phyloP scores from a whole-genome alignment of 2,888 invertebrate genomes.

The Drosophila leonis region DNA sequence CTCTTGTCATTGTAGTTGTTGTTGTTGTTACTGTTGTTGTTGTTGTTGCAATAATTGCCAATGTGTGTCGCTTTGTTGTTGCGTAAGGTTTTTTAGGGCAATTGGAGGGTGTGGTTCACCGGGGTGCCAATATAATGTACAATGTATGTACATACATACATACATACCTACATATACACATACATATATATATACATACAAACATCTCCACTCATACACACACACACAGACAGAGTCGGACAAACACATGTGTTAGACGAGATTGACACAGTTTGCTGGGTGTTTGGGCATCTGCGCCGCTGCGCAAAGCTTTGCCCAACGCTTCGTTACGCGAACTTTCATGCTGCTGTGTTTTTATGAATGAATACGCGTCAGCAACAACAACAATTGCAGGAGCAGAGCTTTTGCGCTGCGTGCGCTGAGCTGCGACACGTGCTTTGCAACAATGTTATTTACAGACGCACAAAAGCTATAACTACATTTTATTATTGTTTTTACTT shows the following conservation, averaged over 20 bases:
- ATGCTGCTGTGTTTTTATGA: conserved; percentile 66
- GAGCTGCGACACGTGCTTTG: background rate
- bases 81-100: conserved; percentile 83
- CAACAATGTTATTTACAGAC: background rate
- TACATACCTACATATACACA: conserved; percentile 23
- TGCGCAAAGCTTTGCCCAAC: conserved; percentile 57
- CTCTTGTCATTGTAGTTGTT: conserved; percentile 7
- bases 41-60: conserved; percentile 61
- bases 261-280: conserved; percentile 68
- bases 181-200: conserved; percentile 23
- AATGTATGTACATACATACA: conserved; percentile 23
- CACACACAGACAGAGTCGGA: conserved; percentile 1
- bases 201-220: conserved; percentile 21
- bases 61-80: conserved; percentile 68
- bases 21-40: conserved; percentile 35
- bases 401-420: conserved; percentile 32
- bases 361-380: conserved; percentile 52
- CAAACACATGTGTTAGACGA: conserved; percentile 39
- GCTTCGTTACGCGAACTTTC: conserved; percentile 38
- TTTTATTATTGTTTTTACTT: background rate
- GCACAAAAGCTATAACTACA: background rate
- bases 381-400: conserved; percentile 4
- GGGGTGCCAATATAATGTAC: conserved; percentile 53
- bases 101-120: conserved; percentile 83
- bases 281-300: conserved; percentile 54